Evolutionary conservation across 2,113 vertebrate species (phyloP).

Genomic region (Leptobrachium ailaonicum): DNA sequence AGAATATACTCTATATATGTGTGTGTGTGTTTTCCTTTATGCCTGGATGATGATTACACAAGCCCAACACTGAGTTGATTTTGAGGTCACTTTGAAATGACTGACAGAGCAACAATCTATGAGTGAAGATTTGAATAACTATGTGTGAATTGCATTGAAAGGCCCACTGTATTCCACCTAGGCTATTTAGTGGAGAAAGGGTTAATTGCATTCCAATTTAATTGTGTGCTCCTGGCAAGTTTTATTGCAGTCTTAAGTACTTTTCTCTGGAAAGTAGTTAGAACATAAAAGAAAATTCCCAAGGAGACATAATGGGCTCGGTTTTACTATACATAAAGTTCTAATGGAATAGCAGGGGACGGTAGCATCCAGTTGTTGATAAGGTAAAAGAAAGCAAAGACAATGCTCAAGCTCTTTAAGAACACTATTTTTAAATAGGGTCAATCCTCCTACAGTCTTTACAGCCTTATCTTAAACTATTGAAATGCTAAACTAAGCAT

Average conservation of each 20-base stretch:
- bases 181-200: conserved; percentile 23
- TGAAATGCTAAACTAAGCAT: conserved; percentile 40
- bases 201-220: conserved; percentile 43
- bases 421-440: conserved; percentile 40
- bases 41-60: no score
- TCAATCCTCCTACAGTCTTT: conserved; percentile 38
- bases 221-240: conserved; percentile 13
- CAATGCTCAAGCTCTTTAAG: conserved; percentile 33
- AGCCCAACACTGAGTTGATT: no score
- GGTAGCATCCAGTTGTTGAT: conserved; percentile 41
- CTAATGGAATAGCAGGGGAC: conserved; percentile 39
- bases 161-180: neutral
- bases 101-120: no score
- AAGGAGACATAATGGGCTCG: conserved; percentile 43
- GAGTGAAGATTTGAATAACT: no score
- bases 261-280: conserved; percentile 31
- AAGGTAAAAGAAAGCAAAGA: conserved; percentile 21
- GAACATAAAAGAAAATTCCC: conserved; percentile 42
- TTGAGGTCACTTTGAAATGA: no score
- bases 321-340: conserved; percentile 37
- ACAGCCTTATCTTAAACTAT: conserved; percentile 42
- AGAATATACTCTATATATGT: no score
- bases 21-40: no score
- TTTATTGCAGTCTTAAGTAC: conserved; percentile 44
- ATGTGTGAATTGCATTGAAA: neutral